Evolutionary conservation across 2,797 vertebrate species (phyloP).

Genomic region (Ambastaia sidthimunki): DNA sequence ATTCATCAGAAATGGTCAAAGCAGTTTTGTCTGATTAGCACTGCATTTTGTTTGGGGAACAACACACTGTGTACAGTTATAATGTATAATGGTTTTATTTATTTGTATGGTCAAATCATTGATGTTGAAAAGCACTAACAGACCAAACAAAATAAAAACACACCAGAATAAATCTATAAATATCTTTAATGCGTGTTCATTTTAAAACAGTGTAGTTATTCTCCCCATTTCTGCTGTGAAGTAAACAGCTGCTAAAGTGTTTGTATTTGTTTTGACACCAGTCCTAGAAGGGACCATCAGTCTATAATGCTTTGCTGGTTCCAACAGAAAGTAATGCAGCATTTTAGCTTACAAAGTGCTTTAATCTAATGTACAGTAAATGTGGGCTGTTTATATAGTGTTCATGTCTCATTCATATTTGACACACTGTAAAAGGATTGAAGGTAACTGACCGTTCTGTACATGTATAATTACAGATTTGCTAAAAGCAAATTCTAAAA

Average conservation of each 20-base stretch:
- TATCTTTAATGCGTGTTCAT: slow-evolving; percentile 48
- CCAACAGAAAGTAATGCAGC: slow-evolving; percentile 46
- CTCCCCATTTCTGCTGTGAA: slow-evolving; percentile 23
- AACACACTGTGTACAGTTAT: too few relatives aligned
- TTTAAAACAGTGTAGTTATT: slow-evolving; percentile 45
- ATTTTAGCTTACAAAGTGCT: slow-evolving; percentile 68
- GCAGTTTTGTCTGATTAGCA: too few relatives aligned
- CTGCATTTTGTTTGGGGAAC: too few relatives aligned
- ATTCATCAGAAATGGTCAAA: too few relatives aligned
- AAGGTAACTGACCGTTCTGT: slow-evolving; percentile 10
- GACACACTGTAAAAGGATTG: not conserved
- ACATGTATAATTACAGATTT: slow-evolving; percentile 34
- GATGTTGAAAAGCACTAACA: not conserved
- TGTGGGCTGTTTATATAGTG: slow-evolving; percentile 62
- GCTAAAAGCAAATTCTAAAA: slow-evolving; percentile 14
- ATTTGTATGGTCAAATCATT: not conserved
- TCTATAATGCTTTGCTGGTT: slow-evolving; percentile 46
- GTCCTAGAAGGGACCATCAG: slow-evolving; percentile 41
- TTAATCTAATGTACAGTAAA: slow-evolving; percentile 41
- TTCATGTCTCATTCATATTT: slow-evolving; percentile 45
- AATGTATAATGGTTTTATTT: not conserved
- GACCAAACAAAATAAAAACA: slow-evolving; percentile 9
- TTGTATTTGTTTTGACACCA: slow-evolving; percentile 22
- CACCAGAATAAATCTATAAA: slow-evolving; percentile 44
- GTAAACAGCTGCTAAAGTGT: slow-evolving; percentile 52